Conservation (phyloP, 1,140 invertebrate species). For the Gryllus bimaculatus region DNA sequence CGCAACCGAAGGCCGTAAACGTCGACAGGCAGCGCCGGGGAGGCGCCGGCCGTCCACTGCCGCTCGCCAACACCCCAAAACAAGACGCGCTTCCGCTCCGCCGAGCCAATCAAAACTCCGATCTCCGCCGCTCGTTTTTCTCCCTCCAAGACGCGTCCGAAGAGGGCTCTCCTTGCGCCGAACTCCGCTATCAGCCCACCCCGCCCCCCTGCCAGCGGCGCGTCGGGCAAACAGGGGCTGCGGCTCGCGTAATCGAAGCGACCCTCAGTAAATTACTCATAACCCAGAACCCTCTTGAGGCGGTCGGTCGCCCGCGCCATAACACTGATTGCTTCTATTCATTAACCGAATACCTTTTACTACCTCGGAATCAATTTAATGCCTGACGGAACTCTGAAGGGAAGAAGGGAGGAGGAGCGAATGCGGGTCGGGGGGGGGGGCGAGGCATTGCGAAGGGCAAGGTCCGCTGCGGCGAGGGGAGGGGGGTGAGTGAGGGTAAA, state of each 20-base stretch:
- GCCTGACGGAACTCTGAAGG: not conserved
- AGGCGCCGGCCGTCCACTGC: too few relatives aligned
- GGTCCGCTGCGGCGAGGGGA: not conserved
- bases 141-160: too few relatives aligned
- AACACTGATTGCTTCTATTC: conserved; percentile 4
- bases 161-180: too few relatives aligned
- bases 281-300: not conserved
- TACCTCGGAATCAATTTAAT: conserved; percentile 4
- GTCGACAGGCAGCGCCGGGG: too few relatives aligned
- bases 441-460: not conserved
- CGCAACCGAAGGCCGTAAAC: too few relatives aligned
- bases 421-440: not conserved
- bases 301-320: not conserved
- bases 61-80: too few relatives aligned
- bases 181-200: too few relatives aligned
- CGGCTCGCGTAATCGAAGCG: not conserved
- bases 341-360: conserved; percentile 4
- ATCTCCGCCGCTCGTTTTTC: too few relatives aligned
- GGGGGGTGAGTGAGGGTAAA: not conserved
- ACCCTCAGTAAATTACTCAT: conserved; percentile 4
- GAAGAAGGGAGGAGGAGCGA: not conserved
- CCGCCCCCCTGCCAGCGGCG: too few relatives aligned
- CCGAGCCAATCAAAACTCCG: too few relatives aligned
- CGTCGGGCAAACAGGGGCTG: not conserved
- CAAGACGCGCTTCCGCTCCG: too few relatives aligned